Evolutionary conservation across 2,888 invertebrate species (phyloP), one percentile per base, ranked within the genome.

Genomic region (Morpho achilles): DNA sequence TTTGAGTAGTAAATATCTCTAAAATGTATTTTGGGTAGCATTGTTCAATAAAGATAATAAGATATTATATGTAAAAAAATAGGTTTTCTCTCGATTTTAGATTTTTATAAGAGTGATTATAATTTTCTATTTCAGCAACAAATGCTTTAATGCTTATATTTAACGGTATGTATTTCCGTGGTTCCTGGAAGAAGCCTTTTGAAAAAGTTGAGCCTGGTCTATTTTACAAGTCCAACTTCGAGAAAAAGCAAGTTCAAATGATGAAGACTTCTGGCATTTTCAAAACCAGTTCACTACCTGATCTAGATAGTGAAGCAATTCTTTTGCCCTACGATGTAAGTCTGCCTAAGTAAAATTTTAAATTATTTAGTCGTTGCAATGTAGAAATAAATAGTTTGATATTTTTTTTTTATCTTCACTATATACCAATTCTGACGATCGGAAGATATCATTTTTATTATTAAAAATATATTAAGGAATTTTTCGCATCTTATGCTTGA

Each of bases 141-240:
- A 91, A 92, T 46, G 93, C 94, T 0, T 84, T 93, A 68, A 91
- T 96, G 84, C 80, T 96, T 42, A 86, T 96, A 51, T 94, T 95
- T 68, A 96, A 96, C 69, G 95, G 95, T 0, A 87, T 96, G 70
- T 95, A 95, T 77, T 96, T 95, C 88, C 94, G 94, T 65, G 95
- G 95, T n/a, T 92, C 92, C 8, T 96, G 96, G 96, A 91, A 93
- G 62, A 89, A 91, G 39, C 87, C 93, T 0, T 96, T 96, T 75
- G 92, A 93, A 61, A 73, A 77, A 10, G 80, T 87, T 2, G 85
- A 86, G 54, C 72, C 84, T 2, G 92, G 92, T 44, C 92, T 94
- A 61, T 96, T 96, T 83, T 91, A 93, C 72, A 89, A 92, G 60
- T 92, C 93, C 8, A 91, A 87, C 48, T 84, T 87, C 0, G 92